A percentile compares a stretch with the other conserved stretches of the same genome.
These are phyloP conservation scores for Panagrolaimus sp. DNA, from an alignment of 1,140 invertebrate genomes.

Conservation along the genomic window DNA sequence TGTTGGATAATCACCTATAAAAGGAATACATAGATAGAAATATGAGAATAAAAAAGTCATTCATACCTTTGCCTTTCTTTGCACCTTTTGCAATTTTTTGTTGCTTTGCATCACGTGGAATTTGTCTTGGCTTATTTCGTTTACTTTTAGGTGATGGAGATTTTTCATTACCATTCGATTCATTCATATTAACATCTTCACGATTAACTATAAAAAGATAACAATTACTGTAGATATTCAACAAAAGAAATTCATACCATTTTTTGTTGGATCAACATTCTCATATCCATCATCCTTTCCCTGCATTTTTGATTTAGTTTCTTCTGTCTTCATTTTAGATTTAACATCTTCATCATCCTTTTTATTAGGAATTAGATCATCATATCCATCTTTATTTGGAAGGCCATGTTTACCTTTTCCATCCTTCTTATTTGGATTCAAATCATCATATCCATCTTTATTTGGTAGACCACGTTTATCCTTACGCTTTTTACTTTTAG, in stretches of 20 bases:
- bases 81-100: slow-evolving; percentile 2
- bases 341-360: not conserved
- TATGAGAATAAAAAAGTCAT: too few relatives aligned
- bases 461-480: not conserved
- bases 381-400: slow-evolving; percentile 6
- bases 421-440: not conserved
- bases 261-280: slow-evolving; percentile 8
- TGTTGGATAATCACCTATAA: not conserved
- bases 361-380: not conserved
- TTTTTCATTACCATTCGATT: too few relatives aligned
- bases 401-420: not conserved
- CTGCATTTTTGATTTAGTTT: not conserved
- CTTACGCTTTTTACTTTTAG: not conserved
- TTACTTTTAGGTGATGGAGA: not conserved
- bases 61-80: not conserved
- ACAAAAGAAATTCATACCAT: not conserved
- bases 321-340: too few relatives aligned
- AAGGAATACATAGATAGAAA: too few relatives aligned
- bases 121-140: not conserved
- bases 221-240: not conserved
- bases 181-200: slow-evolving; percentile 2
- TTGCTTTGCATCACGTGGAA: slow-evolving; percentile 7
- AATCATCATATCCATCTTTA: slow-evolving; percentile 10
- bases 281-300: slow-evolving; percentile 1
- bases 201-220: not conserved